These are phyloP conservation scores for Platysternon megacephalum DNA, from an alignment of 2,113 vertebrate species.

Conservation along the genomic window DNA sequence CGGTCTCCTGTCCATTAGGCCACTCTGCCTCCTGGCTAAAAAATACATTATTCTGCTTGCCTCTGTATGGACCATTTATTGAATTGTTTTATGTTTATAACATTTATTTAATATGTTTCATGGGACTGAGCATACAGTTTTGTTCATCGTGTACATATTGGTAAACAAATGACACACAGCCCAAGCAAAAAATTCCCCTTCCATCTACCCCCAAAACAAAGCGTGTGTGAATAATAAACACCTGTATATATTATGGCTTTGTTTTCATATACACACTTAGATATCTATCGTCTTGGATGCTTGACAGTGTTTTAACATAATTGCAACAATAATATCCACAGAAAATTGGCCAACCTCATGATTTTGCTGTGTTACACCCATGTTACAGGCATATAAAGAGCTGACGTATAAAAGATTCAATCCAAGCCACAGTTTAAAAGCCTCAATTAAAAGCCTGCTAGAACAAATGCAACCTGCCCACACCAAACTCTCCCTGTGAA, in stretches of 20 bases:
- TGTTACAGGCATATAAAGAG: neutral
- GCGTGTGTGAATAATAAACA: neutral
- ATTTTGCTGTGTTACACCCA: neutral
- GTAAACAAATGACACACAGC: neutral
- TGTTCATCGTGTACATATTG: neutral
- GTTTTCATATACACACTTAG: neutral
- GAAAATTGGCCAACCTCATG: neutral
- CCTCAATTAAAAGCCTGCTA: neutral
- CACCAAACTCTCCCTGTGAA: neutral
- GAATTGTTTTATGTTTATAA: neutral
- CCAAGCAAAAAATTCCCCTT: neutral
- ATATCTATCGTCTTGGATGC: neutral
- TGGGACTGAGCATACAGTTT: neutral
- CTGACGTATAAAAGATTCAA: neutral
- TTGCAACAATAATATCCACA: neutral
- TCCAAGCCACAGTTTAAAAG: neutral
- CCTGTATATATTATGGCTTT: neutral
- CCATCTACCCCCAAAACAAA: neutral
- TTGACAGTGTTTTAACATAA: neutral
- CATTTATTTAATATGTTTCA: neutral
- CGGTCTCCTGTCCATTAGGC: neutral
- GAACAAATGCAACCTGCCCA: neutral
- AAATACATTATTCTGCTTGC: neutral
- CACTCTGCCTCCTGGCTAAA: neutral
- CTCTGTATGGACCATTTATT: neutral